These are phyloP conservation scores for Gastracanthus pulcherrimus DNA, from an alignment of 2,888 invertebrate genomes.

Conservation along the genomic window DNA sequence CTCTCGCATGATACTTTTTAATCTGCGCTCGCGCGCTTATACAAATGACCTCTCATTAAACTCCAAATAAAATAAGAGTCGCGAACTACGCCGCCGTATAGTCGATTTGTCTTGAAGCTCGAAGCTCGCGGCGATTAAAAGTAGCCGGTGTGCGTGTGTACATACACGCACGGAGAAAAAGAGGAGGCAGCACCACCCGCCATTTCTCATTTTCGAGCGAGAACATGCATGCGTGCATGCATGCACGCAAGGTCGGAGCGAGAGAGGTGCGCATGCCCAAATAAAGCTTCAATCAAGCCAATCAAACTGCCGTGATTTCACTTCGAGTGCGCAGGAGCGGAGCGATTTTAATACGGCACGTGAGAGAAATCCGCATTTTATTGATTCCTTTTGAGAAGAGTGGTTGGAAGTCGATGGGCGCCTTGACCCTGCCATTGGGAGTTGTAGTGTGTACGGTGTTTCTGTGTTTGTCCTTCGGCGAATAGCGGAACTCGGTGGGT, in stretches of 20 bases:
- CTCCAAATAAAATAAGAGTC: constrained; percentile 1
- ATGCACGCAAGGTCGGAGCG: constrained; percentile 33
- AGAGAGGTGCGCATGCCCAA: constrained; percentile 28
- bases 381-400: constrained; percentile 29
- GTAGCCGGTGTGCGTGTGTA: neutral
- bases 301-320: constrained; percentile 23
- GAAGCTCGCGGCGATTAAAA: neutral
- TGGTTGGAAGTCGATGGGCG: neutral
- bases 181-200: too few relatives aligned
- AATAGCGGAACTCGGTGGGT: too few relatives aligned
- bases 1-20: neutral
- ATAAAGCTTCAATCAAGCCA: constrained; percentile 40
- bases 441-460: neutral
- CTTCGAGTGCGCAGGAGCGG: neutral
- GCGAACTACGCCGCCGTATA: neutral
- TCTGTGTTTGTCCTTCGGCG: neutral
- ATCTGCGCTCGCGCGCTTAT: neutral
- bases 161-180: neutral
- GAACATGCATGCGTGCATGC: too few relatives aligned
- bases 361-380: constrained; percentile 47
- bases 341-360: constrained; percentile 48
- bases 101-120: constrained; percentile 22
- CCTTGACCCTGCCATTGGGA: neutral
- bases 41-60: constrained; percentile 15
- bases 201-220: constrained; percentile 41